phyloP scores from a whole-genome alignment of 2,888 invertebrate species.

The Oscheius sp. region DNA sequence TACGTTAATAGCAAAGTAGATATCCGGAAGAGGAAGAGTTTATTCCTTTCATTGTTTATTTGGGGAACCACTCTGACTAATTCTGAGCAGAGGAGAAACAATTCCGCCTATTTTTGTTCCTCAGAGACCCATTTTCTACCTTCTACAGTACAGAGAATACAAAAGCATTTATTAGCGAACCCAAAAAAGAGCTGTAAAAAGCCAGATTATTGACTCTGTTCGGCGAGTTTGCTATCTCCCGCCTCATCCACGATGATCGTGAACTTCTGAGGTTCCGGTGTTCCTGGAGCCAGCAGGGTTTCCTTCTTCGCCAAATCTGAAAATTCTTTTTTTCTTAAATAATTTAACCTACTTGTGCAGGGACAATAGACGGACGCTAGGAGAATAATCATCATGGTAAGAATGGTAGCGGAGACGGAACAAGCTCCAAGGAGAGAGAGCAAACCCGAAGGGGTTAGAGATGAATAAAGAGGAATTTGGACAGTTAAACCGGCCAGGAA shows the following conservation, averaged over 20 bases:
- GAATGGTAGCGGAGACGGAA: constrained; percentile 32
- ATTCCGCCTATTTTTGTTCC: not conserved
- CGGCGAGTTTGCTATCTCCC: constrained; percentile 49
- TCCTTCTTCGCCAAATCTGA: constrained; percentile 4
- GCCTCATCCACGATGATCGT: constrained; percentile 54
- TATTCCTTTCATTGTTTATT: constrained; percentile 1
- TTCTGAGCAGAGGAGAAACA: constrained; percentile 5
- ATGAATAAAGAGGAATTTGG: constrained; percentile 20
- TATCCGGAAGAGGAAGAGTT: not conserved
- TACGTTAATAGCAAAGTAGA: constrained; percentile 14
- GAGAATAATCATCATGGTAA: constrained; percentile 47
- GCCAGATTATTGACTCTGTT: constrained; percentile 11
- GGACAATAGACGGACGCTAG: constrained; percentile 46
- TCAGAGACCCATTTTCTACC: too few species aligned
- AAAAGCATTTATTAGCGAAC: too few species aligned
- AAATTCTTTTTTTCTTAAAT: not conserved
- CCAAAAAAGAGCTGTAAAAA: not conserved
- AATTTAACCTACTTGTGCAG: constrained; percentile 32
- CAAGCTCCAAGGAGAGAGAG: constrained; percentile 24
- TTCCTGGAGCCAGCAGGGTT: constrained; percentile 8
- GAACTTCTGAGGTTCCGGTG: constrained; percentile 43
- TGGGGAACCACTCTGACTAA: constrained; percentile 3
- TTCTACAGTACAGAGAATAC: too few species aligned
- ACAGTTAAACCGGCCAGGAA: constrained; percentile 59
- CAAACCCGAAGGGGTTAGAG: constrained; percentile 27